These are phyloP conservation scores for Drosophila hamatofila DNA, from an alignment of 2,888 invertebrate species.

Conservation along the genomic window DNA sequence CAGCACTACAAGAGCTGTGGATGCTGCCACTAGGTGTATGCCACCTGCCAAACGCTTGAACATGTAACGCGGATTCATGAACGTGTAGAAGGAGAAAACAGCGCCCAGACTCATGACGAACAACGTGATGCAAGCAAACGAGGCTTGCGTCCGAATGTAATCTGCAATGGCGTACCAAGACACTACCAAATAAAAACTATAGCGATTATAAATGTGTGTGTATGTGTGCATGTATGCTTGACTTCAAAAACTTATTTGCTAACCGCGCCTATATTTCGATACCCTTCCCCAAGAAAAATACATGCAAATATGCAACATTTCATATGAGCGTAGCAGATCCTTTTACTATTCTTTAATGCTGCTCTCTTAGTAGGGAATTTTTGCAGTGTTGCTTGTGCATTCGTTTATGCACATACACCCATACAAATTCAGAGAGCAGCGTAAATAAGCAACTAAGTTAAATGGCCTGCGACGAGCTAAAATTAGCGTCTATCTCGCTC, in stretches of 20 bases:
- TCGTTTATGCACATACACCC: neutral
- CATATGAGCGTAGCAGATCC: neutral
- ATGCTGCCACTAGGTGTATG: slow-evolving; percentile 93
- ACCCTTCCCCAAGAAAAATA: neutral
- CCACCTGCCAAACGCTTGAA: slow-evolving; percentile 94
- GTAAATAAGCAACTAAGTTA: neutral
- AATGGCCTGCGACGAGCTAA: neutral
- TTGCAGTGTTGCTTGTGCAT: neutral
- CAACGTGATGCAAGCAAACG: slow-evolving; percentile 93
- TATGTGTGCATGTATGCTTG: neutral
- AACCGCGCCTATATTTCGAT: too few species aligned
- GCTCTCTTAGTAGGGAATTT: neutral
- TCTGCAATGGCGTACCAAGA: slow-evolving; percentile 86
- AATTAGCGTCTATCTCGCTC: slow-evolving; percentile 8
- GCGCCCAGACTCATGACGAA: slow-evolving; percentile 93
- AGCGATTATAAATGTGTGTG: neutral
- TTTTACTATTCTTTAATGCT: neutral
- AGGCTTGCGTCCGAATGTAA: slow-evolving; percentile 93
- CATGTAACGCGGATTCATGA: slow-evolving; percentile 94
- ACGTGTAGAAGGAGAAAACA: slow-evolving; percentile 93
- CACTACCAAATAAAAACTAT: slow-evolving; percentile 55
- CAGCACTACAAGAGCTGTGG: slow-evolving; percentile 92
- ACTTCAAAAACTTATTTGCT: neutral
- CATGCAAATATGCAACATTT: neutral
- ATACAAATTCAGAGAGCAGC: neutral